phyloP scores from a whole-genome alignment of 2,888 invertebrate genomes.

The Dicranocentrus wangi region DNA sequence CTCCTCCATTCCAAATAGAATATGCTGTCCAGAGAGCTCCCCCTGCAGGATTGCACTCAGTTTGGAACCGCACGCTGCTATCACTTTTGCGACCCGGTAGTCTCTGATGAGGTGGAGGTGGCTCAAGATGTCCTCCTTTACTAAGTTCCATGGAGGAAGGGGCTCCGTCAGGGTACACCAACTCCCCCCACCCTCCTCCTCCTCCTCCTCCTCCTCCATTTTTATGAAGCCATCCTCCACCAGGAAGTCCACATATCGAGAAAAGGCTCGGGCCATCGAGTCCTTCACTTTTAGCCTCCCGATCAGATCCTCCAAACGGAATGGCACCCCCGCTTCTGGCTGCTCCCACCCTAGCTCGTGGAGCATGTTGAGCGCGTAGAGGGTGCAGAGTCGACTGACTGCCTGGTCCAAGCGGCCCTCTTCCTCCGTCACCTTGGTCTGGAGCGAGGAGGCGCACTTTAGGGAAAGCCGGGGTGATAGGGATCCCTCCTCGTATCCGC shows the following conservation, averaged over 20 bases:
- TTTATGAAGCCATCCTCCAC: background rate
- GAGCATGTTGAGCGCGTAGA: constrained; percentile 13
- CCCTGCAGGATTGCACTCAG: constrained; percentile 12
- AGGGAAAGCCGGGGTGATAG: too few relatives aligned
- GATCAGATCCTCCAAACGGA: background rate
- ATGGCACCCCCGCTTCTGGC: background rate
- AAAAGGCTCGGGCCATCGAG: constrained; percentile 3
- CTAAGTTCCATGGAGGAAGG: too few relatives aligned
- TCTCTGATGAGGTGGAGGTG: too few relatives aligned
- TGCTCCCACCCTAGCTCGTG: constrained; percentile 28
- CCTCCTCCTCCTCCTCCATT: too few relatives aligned
- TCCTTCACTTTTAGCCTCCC: background rate
- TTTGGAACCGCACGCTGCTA: constrained; percentile 16
- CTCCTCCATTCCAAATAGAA: constrained; percentile 29
- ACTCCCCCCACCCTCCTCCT: too few relatives aligned
- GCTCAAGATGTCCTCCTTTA: too few relatives aligned
- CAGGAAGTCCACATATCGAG: background rate
- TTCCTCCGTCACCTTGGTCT: too few relatives aligned
- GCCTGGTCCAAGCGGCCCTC: background rate
- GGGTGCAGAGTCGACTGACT: background rate
- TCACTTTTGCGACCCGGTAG: too few relatives aligned
- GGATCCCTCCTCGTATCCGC: too few relatives aligned
- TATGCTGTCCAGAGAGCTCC: background rate
- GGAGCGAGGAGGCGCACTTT: too few relatives aligned
- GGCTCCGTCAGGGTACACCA: background rate